These are phyloP conservation scores for Cherax quadricarinatus DNA, from an alignment of 1,140 invertebrate species.

Conservation along the genomic window DNA sequence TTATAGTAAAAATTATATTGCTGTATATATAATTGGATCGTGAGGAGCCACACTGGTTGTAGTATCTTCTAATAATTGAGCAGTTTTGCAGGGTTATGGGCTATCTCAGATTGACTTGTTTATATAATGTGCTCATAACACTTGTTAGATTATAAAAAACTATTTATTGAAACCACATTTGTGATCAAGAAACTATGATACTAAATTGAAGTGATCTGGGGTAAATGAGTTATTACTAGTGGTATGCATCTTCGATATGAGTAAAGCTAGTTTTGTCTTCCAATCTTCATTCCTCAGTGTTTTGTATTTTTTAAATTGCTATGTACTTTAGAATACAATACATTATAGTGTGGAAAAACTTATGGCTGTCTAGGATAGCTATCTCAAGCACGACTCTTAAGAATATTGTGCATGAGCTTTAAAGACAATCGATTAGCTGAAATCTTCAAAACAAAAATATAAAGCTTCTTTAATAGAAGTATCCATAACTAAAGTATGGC, in stretches of 20 bases:
- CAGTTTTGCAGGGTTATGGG: not conserved
- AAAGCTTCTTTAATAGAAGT: not conserved
- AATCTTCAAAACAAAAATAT: not conserved
- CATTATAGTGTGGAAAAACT: not conserved
- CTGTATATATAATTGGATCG: not conserved
- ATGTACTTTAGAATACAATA: not conserved
- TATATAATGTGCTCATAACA: not conserved
- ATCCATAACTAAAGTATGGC: not conserved
- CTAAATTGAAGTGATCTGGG: not conserved
- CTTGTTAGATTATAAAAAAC: not conserved
- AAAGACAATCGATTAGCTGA: too few relatives aligned
- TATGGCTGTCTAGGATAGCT: not conserved
- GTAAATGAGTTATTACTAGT: not conserved
- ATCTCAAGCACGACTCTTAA: not conserved
- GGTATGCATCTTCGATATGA: not conserved
- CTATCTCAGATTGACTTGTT: not conserved
- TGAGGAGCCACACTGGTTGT: not conserved
- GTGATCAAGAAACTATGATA: not conserved
- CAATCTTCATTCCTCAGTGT: not conserved
- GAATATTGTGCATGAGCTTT: not conserved
- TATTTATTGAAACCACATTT: not conserved
- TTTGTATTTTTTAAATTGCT: not conserved
- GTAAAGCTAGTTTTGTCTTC: constrained; percentile 32
- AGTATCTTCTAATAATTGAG: not conserved
- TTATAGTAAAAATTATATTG: not conserved